Conservation (phyloP, 2,797 vertebrate genomes). For the Morelia viridis region DNA sequence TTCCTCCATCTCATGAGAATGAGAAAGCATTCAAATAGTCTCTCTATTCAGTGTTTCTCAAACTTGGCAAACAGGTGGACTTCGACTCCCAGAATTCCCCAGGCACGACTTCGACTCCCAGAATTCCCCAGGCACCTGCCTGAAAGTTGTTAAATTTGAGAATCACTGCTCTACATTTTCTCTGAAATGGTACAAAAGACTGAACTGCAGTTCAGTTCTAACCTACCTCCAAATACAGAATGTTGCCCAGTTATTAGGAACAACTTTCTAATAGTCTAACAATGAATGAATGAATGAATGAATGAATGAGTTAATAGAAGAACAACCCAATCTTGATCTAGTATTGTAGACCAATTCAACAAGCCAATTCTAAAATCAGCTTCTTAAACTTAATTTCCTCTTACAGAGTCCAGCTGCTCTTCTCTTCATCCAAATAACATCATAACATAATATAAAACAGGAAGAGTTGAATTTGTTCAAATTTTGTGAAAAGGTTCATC, state of each 20-base stretch:
- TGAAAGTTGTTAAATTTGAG: not conserved
- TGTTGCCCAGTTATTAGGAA: not conserved
- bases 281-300: not conserved
- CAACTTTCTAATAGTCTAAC: not conserved
- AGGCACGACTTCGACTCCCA: too few species aligned
- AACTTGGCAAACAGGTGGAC: not conserved
- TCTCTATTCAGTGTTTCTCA: not conserved
- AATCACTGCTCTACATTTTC: not conserved
- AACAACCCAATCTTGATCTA: not conserved
- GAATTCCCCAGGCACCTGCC: not conserved
- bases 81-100: not conserved
- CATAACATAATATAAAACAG: not conserved
- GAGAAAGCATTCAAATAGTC: not conserved
- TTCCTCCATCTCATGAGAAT: not conserved
- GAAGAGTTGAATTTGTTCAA: not conserved
- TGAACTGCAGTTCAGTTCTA: not conserved
- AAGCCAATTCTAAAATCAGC: not conserved
- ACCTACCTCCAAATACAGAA: not conserved
- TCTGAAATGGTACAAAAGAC: not conserved
- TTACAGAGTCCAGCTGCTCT: not conserved
- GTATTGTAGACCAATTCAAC: not conserved
- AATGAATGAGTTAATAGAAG: not conserved
- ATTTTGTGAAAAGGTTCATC: not conserved
- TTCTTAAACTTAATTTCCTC: not conserved
- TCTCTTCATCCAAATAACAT: not conserved